These are phyloP conservation scores for Mobula birostris DNA, from an alignment of 2,113 vertebrate genomes.

Conservation along the genomic window DNA sequence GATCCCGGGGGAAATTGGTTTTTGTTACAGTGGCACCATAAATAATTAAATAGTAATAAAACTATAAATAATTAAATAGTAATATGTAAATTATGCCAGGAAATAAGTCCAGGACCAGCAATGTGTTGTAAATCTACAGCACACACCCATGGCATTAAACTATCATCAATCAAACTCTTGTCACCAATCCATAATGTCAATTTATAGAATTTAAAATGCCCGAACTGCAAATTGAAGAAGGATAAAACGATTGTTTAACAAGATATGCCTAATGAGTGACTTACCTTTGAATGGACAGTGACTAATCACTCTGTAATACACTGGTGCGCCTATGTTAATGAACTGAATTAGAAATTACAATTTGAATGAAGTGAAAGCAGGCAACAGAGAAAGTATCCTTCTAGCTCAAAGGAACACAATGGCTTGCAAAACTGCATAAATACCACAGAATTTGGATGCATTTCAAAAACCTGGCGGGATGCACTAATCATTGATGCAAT, in stretches of 20 bases:
- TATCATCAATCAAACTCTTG: no score
- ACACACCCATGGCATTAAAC: not conserved
- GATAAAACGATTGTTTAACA: not conserved
- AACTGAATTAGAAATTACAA: not conserved
- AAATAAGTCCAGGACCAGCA: no score
- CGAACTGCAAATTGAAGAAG: not conserved
- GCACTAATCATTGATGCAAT: not conserved
- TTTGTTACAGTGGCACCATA: no score
- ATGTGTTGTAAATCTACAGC: not conserved
- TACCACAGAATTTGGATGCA: not conserved
- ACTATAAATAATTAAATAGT: no score
- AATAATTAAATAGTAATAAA: no score
- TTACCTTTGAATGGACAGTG: not conserved
- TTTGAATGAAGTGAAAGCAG: not conserved
- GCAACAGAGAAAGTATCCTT: not conserved
- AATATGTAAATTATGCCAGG: no score
- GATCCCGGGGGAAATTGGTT: no score
- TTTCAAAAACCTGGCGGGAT: not conserved
- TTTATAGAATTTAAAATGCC: not conserved
- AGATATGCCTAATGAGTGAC: not conserved
- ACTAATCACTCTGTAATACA: not conserved
- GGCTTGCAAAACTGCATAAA: not conserved
- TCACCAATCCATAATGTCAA: not conserved
- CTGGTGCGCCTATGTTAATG: not conserved
- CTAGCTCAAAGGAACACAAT: not conserved